Conservation (phyloP, 2,113 vertebrate genomes). For the Anhinga anhinga region DNA sequence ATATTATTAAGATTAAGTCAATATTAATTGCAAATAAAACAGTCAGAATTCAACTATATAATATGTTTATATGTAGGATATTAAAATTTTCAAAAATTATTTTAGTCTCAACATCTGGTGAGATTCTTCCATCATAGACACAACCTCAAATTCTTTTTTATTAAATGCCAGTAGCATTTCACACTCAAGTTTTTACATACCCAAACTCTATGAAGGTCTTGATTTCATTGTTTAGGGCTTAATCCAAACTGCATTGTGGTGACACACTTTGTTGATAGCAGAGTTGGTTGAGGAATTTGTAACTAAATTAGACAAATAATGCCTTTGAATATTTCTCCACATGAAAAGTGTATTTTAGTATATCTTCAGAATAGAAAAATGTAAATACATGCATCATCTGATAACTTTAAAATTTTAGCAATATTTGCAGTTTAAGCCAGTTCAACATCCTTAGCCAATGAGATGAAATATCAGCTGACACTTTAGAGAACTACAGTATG, state of each 20-base stretch:
- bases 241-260: not conserved
- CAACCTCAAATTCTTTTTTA: not conserved
- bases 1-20: not conserved
- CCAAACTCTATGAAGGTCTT: not conserved
- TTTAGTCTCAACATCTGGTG: not conserved
- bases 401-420: not conserved
- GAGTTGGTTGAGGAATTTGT: not conserved
- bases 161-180: not conserved
- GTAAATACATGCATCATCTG: not conserved
- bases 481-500: not conserved
- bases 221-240: not conserved
- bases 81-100: not conserved
- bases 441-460: not conserved
- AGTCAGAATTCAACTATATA: not conserved
- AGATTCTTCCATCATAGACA: not conserved
- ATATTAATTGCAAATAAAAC: not conserved
- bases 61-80: not conserved
- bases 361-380: not conserved
- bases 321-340: not conserved
- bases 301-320: not conserved
- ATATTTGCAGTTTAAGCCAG: not conserved
- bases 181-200: not conserved
- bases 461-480: not conserved
- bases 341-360: too few species aligned
- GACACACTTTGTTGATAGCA: not conserved